phyloP scores from a whole-genome alignment of 2,888 invertebrate genomes.

The Liopterus haemorrhoidalis region DNA sequence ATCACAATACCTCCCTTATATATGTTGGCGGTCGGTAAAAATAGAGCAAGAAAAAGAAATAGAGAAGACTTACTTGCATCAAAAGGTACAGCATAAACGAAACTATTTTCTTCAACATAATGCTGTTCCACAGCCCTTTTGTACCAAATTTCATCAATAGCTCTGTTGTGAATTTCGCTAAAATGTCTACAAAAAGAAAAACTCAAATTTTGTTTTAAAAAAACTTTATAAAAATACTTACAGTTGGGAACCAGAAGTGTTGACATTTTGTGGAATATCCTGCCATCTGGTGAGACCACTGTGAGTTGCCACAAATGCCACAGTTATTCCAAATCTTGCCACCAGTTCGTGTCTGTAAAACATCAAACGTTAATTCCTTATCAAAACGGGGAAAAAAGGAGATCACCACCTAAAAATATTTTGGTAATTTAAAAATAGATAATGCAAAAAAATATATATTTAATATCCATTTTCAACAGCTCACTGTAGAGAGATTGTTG shows the following conservation, averaged over 20 bases:
- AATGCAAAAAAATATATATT: too few relatives aligned
- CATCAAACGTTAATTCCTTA: too few relatives aligned
- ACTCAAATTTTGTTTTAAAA: neutral
- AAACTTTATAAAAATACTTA: slow-evolving; percentile 26
- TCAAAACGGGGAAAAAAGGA: too few relatives aligned
- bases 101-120: slow-evolving; percentile 69
- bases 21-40: too few relatives aligned
- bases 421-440: too few relatives aligned
- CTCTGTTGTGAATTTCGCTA: slow-evolving; percentile 65
- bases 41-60: too few relatives aligned
- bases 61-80: slow-evolving; percentile 52
- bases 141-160: slow-evolving; percentile 87
- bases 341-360: slow-evolving; percentile 70
- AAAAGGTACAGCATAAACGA: slow-evolving; percentile 74
- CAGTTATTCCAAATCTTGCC: slow-evolving; percentile 75
- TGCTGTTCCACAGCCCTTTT: slow-evolving; percentile 82
- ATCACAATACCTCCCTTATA: too few relatives aligned
- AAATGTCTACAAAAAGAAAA: slow-evolving; percentile 54
- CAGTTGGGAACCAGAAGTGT: slow-evolving; percentile 35
- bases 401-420: too few relatives aligned
- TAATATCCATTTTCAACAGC: too few relatives aligned
- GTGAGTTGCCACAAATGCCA: slow-evolving; percentile 84
- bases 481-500: too few relatives aligned
- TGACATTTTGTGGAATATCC: slow-evolving; percentile 58
- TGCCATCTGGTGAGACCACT: slow-evolving; percentile 88